phyloP scores from a whole-genome alignment of 2,888 invertebrate genomes.

The Himalopsyche kuldschensis region DNA sequence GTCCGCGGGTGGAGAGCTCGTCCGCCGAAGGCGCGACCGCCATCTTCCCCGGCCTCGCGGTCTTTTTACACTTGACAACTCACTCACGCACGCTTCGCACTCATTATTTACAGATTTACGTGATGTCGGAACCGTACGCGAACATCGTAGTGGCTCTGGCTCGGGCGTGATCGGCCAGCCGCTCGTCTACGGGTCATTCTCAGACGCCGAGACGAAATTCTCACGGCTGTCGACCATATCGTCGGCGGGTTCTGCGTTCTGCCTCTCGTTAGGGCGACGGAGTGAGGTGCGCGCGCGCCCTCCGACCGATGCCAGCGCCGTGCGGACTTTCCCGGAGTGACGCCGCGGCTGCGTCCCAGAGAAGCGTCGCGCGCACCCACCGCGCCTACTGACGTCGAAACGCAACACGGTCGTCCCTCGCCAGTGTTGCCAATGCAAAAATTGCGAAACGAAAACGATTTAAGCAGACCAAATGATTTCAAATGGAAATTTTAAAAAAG shows the following conservation, averaged over 20 bases:
- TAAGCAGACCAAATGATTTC: too few species aligned
- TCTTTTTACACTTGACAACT: slow-evolving; percentile 43
- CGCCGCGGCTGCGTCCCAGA: slow-evolving; percentile 44
- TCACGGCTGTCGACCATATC: slow-evolving; percentile 33
- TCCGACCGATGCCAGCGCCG: not conserved
- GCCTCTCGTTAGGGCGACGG: slow-evolving; percentile 7
- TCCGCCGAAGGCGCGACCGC: slow-evolving; percentile 64
- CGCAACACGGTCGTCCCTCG: slow-evolving; percentile 2
- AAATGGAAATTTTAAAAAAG: too few species aligned
- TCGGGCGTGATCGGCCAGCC: slow-evolving; percentile 29
- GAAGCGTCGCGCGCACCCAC: slow-evolving; percentile 45
- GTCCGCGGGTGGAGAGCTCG: slow-evolving; percentile 74
- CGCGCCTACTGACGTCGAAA: slow-evolving; percentile 43
- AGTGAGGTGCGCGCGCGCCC: slow-evolving; percentile 17
- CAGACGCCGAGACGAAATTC: slow-evolving; percentile 31
- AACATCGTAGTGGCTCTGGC: slow-evolving; percentile 30
- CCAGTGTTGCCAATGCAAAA: slow-evolving; percentile 1
- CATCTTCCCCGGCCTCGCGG: slow-evolving; percentile 49
- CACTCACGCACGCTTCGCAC: slow-evolving; percentile 38
- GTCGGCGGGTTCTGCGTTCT: slow-evolving; percentile 25
- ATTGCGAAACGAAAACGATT: not conserved
- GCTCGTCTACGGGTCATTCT: slow-evolving; percentile 33
- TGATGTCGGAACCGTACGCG: slow-evolving; percentile 28
- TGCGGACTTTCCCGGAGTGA: slow-evolving; percentile 32
- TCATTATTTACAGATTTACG: slow-evolving; percentile 41